Percentiles rank a stretch among this genome's conserved stretches.
Evolutionary conservation across 2,888 invertebrate genomes (phyloP).

Genomic region (Amitus sp.): DNA sequence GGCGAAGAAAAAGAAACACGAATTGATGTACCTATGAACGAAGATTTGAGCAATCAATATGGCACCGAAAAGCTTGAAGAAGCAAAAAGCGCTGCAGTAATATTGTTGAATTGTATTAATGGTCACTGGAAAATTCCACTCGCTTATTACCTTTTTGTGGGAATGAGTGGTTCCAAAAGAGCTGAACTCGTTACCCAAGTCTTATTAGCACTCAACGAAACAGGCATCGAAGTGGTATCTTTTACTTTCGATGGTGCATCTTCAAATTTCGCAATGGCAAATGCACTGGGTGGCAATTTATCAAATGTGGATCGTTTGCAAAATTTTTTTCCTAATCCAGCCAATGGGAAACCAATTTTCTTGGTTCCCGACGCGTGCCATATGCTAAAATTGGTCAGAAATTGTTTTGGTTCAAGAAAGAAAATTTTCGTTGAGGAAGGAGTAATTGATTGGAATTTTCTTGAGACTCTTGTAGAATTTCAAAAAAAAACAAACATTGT

Average conservation of each 20-base stretch:
- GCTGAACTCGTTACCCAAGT: slow-evolving; percentile 21
- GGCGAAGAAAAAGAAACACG: slow-evolving; percentile 9
- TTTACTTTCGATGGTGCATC: slow-evolving; percentile 38
- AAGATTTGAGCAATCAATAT: too few species aligned
- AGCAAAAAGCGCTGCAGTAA: slow-evolving; percentile 15
- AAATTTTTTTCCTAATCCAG: slow-evolving; percentile 23
- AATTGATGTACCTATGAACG: too few species aligned
- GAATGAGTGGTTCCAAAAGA: slow-evolving; percentile 17
- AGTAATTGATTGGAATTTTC: not conserved
- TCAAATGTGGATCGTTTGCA: not conserved
- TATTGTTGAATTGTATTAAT: slow-evolving; percentile 22
- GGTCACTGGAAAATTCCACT: slow-evolving; percentile 26
- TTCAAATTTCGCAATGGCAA: slow-evolving; percentile 26
- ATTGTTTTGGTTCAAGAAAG: slow-evolving; percentile 23
- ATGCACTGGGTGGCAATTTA: slow-evolving; percentile 19
- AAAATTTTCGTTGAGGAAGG: too few species aligned
- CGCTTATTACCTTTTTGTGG: slow-evolving; percentile 21
- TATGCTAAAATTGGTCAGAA: slow-evolving; percentile 36
- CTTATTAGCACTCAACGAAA: slow-evolving; percentile 19
- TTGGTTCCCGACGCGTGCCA: slow-evolving; percentile 37
- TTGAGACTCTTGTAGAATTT: not conserved
- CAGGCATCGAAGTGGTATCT: slow-evolving; percentile 26
- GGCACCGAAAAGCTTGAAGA: slow-evolving; percentile 12
- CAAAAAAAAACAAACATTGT: too few species aligned
- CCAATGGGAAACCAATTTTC: slow-evolving; percentile 16